These are phyloP conservation scores for Ostrea denselamellosa DNA, from an alignment of 1,140 invertebrate species.

Conservation along the genomic window DNA sequence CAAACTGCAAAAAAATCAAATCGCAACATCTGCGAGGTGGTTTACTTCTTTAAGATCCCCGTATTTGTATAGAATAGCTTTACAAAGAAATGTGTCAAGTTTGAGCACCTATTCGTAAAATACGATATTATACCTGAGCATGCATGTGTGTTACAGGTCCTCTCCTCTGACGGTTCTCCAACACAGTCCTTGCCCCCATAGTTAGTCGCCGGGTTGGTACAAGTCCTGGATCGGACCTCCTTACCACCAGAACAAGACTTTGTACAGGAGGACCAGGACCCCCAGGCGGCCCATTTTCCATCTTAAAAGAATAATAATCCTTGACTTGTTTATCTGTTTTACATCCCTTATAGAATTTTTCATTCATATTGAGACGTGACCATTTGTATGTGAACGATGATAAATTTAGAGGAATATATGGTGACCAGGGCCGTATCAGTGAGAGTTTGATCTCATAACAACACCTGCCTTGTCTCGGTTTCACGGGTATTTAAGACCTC, in stretches of 20 bases:
- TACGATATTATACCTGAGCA: constrained; percentile 1
- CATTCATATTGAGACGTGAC: too few relatives aligned
- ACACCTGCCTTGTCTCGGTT: too few relatives aligned
- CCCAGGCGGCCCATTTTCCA: constrained; percentile 40
- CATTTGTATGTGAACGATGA: too few relatives aligned
- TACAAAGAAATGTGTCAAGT: not conserved
- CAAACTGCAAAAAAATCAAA: constrained; percentile 1
- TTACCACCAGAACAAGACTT: constrained; percentile 40
- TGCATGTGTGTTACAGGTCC: constrained; percentile 42
- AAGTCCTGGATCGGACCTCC: constrained; percentile 38
- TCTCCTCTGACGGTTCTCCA: constrained; percentile 25
- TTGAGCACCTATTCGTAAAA: not conserved
- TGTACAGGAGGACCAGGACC: constrained; percentile 42
- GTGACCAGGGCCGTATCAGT: too few relatives aligned
- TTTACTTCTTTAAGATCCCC: too few relatives aligned
- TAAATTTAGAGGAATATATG: too few relatives aligned
- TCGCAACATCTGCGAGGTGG: too few relatives aligned
- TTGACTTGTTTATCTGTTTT: too few relatives aligned
- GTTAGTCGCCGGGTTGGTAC: constrained; percentile 36
- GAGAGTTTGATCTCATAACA: too few relatives aligned
- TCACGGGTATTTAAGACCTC: too few relatives aligned
- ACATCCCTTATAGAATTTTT: too few relatives aligned
- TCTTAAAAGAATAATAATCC: not conserved
- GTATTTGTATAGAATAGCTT: not conserved
- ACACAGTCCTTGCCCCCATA: constrained; percentile 41